Conservation (phyloP, 2,888 invertebrate species). For the Conops quadrifasciatus region DNA sequence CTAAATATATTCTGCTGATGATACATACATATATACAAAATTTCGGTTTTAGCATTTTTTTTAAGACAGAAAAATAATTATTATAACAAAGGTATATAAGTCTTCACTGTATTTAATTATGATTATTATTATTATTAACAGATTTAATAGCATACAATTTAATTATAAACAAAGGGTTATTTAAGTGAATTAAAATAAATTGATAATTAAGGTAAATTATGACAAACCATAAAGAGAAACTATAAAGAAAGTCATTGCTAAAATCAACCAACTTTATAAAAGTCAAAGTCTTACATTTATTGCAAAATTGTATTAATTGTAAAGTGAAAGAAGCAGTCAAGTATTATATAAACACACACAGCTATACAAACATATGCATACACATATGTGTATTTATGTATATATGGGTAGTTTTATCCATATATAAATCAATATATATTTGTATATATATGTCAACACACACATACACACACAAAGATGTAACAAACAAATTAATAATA, state of each 20-base stretch:
- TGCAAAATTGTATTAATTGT: too few species aligned
- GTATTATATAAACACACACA: too few species aligned
- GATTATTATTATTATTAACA: slow-evolving; percentile 19
- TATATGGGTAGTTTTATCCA: background rate
- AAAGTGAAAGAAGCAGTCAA: too few species aligned
- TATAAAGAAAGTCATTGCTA: too few species aligned
- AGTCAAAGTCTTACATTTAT: too few species aligned
- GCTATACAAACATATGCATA: too few species aligned
- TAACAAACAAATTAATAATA: slow-evolving; percentile 33
- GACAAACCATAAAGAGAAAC: background rate
- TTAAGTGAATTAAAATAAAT: slow-evolving; percentile 31
- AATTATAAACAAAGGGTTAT: slow-evolving; percentile 23
- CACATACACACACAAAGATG: slow-evolving; percentile 15
- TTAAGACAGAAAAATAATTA: background rate
- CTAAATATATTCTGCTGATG: background rate
- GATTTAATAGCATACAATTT: slow-evolving; percentile 24
- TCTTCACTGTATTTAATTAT: slow-evolving; percentile 19
- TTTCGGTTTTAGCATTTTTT: too few species aligned
- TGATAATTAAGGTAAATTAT: slow-evolving; percentile 8
- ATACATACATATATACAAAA: background rate
- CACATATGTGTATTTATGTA: too few species aligned
- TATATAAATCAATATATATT: slow-evolving; percentile 17
- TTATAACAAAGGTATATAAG: background rate
- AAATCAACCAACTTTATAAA: too few species aligned
- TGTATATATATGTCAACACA: slow-evolving; percentile 16